Evolutionary conservation across 2,888 invertebrate genomes (phyloP), one percentile per base, ranked within the genome.

Genomic region (Notodromas monacha): DNA sequence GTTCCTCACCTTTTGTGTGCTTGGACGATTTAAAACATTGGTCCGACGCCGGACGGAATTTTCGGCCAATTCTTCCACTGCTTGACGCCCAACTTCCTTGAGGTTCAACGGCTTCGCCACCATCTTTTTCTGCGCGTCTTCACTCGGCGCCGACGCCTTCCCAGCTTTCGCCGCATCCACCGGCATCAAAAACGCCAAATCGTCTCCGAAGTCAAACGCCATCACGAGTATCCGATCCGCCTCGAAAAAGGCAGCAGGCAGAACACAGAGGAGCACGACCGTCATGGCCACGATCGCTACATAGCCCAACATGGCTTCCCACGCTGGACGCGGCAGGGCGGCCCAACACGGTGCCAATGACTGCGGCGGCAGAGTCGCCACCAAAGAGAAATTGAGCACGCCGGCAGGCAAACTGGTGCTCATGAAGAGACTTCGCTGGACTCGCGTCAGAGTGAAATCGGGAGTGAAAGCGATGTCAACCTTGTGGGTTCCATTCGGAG

Each of bases 381-480:
- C 56, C 35, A 76, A 48, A 1, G 64, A 60, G 44, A 66, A 73
- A 45, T 63, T 65, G 14, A 68, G 45, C 16, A 41, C 37, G 31
- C 38, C 32, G 10, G 41, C 38, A 8, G 34, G 21, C 33, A 41
- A 35, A 31, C 38, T 40, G 15, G 42, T 40, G 30, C 39, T 42
- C 21, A 49, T 40, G 33, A 58, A 51, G 8, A 70, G 49, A 4
- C 57, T 55, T 30, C 66, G 54, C 35, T 65, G 61, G 26, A 76
- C 60, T 36, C 66, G 60, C 1, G 70, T 61, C 40, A 72, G 50
- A 1, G 76, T 72, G 43, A 77, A 73, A 50, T 79, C 79, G 1
- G 79, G 72, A 1, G 73, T 73, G 46, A 74, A 79, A 36, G 68
- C 69, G 36, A 81, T 69, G 41, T 77, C 73, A 33, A 81, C 61